These are phyloP conservation scores for Enteromius viviparus DNA, from an alignment of 2,797 vertebrate genomes.

Conservation along the genomic window DNA sequence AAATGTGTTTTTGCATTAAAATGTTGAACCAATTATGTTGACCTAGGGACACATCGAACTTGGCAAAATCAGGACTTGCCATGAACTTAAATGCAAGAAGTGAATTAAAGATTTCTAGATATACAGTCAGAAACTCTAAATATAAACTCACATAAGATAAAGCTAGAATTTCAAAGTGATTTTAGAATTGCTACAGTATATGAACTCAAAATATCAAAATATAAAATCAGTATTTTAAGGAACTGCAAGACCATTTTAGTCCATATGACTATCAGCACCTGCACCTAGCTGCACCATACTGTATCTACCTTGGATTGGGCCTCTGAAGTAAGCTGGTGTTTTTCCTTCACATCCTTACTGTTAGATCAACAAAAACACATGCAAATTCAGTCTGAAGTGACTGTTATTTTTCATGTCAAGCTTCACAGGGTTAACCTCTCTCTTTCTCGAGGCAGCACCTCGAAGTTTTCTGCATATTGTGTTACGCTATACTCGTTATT, in stretches of 20 bases:
- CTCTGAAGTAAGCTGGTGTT: background rate
- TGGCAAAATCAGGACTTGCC: too few species aligned
- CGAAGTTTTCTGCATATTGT: background rate
- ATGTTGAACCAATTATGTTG: too few species aligned
- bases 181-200: too few species aligned
- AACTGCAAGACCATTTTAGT: too few species aligned
- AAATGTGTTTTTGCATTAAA: too few species aligned
- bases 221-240: too few species aligned
- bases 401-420: background rate
- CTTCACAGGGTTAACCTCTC: background rate
- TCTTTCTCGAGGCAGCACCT: background rate
- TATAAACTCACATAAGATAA: background rate
- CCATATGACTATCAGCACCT: background rate
- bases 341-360: background rate
- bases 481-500: background rate
- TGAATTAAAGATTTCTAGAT: too few species aligned
- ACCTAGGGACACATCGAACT: too few species aligned
- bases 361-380: background rate
- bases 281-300: background rate
- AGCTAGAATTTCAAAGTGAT: background rate
- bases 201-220: too few species aligned
- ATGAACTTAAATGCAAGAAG: too few species aligned
- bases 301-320: background rate
- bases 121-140: too few species aligned
- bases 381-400: too few species aligned